phyloP scores from a whole-genome alignment of 2,797 vertebrate species.

The Zalophus californianus region DNA sequence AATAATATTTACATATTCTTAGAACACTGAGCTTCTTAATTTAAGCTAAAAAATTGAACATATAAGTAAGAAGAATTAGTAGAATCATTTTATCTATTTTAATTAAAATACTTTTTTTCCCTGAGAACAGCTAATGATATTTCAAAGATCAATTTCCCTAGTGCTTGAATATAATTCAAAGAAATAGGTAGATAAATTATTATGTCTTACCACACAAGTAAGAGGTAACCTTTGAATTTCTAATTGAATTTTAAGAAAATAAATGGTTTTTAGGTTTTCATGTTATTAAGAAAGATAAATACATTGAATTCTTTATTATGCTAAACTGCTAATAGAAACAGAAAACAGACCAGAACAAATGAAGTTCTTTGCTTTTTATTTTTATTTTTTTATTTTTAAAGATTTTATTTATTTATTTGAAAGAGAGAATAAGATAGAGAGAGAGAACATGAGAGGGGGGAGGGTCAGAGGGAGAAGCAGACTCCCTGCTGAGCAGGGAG shows the following conservation, averaged over 20 bases:
- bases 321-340: constrained; percentile 7
- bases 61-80: neutral
- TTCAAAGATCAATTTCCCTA: neutral
- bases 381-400: too few species aligned
- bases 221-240: constrained; percentile 30
- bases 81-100: constrained; percentile 16
- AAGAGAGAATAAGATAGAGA: too few species aligned
- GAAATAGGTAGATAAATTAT: neutral
- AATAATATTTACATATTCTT: neutral
- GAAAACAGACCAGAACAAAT: neutral
- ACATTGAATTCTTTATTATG: neutral
- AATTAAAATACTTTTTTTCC: neutral
- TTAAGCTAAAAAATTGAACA: neutral
- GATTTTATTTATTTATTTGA: too few species aligned
- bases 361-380: neutral
- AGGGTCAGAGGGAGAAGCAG: too few species aligned
- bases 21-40: neutral
- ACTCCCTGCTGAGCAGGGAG: too few species aligned
- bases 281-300: constrained; percentile 8
- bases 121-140: neutral
- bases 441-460: too few species aligned
- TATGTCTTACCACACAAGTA: neutral
- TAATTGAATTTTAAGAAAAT: constrained; percentile 47
- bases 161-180: neutral
- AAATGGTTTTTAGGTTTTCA: constrained; percentile 35